Base-by-base conservation (phyloP, 35 echinoderm and acorn worm species). In the Strongylocentrotus purpuratus region DNA sequence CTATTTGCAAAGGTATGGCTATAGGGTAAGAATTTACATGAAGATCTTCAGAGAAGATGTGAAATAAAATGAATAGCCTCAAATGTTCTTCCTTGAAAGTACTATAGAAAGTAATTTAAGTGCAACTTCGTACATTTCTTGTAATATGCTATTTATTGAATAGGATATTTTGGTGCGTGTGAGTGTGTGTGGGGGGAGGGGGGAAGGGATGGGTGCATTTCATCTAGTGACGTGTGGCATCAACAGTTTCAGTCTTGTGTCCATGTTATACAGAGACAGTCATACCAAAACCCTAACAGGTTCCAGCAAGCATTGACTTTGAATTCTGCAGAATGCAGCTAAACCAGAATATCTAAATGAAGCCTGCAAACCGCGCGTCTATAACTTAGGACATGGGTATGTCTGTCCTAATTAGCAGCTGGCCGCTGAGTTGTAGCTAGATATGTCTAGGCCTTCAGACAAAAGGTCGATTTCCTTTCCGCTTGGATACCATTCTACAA, bases 371-470 rank as follows among this genome's bases (percentile, higher is more conserved):
- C 65, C 65, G 1, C 65, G n/a, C 18, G 65, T n/a, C 65, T 78
- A 78, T 28, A 78, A 41, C 35, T 41, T 41, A 22, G 65, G 65
- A 78, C 65, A 78, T 78, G 65, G 65, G 65, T 78, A 78, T 78
- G 65, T 78, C 65, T 78, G 65, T 78, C 65, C 65, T 78, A 78
- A 78, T 78, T 78, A 78, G 20, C 65, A 78, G 65, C 65, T 78
- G 65, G 65, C 65, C 65, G 65, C 65, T 78, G 65, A 78, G 65
- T 18, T 15, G 22, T 78, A n/a, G 65, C 65, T 78, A 78, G 65
- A 78, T 78, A 78, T n/a, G 65, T 78, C 65, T 78, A 78, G 65
- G 22, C 0, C 65, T n/a, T 22, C 7, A 78, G 65, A 78, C 65
- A 78, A 78, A 78, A 78, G 65, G 65, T 78, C 65, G 65, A 78